These are phyloP conservation scores for Prietella phreatophila DNA, from an alignment of 2,113 vertebrate genomes.

Conservation along the genomic window DNA sequence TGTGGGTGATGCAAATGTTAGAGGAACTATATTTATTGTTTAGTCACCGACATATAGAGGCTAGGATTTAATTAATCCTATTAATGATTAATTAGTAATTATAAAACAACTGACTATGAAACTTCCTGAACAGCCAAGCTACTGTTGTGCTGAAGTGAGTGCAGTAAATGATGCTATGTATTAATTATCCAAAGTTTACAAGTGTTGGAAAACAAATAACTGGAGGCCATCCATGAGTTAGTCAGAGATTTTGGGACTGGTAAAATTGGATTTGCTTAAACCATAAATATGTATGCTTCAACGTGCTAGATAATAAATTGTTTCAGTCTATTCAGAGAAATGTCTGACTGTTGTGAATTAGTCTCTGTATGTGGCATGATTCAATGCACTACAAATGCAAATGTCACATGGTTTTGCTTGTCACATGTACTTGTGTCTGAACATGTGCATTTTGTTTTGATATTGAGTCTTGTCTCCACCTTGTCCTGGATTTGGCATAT, in stretches of 20 bases:
- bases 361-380: neutral
- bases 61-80: slow-evolving; percentile 7
- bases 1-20: neutral
- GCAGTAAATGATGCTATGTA: neutral
- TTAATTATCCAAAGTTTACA: neutral
- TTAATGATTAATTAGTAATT: slow-evolving; percentile 5
- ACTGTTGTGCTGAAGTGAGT: neutral
- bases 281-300: neutral
- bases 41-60: neutral
- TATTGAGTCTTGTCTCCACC: neutral
- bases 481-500: neutral
- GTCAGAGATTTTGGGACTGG: neutral
- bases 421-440: neutral
- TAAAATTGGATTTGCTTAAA: slow-evolving; percentile 12
- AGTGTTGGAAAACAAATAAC: neutral
- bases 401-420: neutral
- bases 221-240: neutral
- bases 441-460: neutral
- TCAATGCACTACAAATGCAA: neutral
- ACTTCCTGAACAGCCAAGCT: neutral
- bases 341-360: neutral
- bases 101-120: neutral
- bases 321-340: neutral
- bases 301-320: neutral
- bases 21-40: slow-evolving; percentile 30